These are phyloP conservation scores for Rostratula benghalensis DNA, from an alignment of 2,113 vertebrate genomes.

Conservation along the genomic window DNA sequence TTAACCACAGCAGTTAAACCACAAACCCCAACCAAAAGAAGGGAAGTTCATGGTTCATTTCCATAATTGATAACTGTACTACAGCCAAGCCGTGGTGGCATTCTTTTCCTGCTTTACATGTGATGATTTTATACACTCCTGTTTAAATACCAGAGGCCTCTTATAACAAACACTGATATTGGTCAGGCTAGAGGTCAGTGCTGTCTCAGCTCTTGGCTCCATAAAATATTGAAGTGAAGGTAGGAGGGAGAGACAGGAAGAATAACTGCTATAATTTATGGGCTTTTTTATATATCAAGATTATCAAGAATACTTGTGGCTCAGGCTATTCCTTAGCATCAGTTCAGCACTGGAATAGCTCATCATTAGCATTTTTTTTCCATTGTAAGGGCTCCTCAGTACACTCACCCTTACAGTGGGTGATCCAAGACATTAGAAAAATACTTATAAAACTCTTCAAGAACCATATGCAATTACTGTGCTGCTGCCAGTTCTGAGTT, in stretches of 20 bases:
- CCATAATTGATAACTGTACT: background rate
- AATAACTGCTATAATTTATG: background rate
- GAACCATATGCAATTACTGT: background rate
- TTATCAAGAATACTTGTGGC: background rate
- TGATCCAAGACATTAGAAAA: background rate
- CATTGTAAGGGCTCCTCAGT: background rate
- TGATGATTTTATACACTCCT: background rate
- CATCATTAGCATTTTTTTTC: background rate
- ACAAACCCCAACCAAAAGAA: background rate
- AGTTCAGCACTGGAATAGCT: background rate
- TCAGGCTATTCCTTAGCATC: background rate
- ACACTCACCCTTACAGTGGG: background rate
- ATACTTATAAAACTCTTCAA: background rate
- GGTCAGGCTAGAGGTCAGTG: background rate
- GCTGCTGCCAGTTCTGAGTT: background rate
- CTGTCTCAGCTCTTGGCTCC: background rate
- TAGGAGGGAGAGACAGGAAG: background rate
- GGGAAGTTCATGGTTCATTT: background rate
- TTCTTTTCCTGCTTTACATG: background rate
- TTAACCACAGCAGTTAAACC: background rate
- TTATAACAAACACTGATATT: background rate
- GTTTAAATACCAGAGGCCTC: background rate
- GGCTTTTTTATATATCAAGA: background rate
- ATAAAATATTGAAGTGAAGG: fast-evolving
- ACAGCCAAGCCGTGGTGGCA: background rate